Conservation (phyloP, 2,888 invertebrate species). For the Steromphala cineraria region DNA sequence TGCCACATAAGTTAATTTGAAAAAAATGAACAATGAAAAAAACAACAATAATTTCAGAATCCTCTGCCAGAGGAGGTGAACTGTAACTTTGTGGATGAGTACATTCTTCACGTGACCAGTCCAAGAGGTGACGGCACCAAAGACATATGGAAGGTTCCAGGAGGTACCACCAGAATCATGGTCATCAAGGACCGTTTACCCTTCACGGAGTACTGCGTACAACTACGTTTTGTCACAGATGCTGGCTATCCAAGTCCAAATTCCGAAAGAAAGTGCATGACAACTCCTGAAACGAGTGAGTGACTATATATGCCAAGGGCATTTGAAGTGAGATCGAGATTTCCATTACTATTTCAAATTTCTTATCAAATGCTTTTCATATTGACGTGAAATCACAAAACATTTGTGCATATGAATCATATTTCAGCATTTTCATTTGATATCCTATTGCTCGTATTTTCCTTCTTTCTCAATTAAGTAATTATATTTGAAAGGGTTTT, state of each 20-base stretch:
- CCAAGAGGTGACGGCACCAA: conserved; percentile 7
- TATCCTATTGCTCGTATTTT: no score
- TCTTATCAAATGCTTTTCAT: no score
- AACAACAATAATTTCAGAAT: background rate
- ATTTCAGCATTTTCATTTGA: no score
- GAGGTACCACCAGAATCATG: conserved; percentile 43
- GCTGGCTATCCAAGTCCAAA: conserved; percentile 52
- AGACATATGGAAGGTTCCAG: conserved; percentile 32
- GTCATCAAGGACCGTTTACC: conserved; percentile 57
- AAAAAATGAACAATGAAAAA: no score
- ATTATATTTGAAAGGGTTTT: no score
- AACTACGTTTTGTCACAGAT: conserved; percentile 56
- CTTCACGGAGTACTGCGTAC: conserved; percentile 60
- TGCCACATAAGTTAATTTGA: no score
- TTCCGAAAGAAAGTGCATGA: conserved; percentile 54
- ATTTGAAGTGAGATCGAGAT: no score
- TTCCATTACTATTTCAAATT: no score
- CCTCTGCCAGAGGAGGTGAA: conserved; percentile 19
- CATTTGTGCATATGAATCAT: no score
- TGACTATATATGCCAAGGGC: background rate
- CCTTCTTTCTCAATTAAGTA: no score
- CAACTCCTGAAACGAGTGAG: conserved; percentile 61
- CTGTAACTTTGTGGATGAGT: conserved; percentile 17
- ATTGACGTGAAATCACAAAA: no score
- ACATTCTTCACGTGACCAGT: conserved; percentile 15